Percentiles rank a stretch among this genome's conserved stretches.
Evolutionary conservation across 1,140 invertebrate genomes (phyloP).

Genomic region (Pachyrhynchus sulphureomaculatus): DNA sequence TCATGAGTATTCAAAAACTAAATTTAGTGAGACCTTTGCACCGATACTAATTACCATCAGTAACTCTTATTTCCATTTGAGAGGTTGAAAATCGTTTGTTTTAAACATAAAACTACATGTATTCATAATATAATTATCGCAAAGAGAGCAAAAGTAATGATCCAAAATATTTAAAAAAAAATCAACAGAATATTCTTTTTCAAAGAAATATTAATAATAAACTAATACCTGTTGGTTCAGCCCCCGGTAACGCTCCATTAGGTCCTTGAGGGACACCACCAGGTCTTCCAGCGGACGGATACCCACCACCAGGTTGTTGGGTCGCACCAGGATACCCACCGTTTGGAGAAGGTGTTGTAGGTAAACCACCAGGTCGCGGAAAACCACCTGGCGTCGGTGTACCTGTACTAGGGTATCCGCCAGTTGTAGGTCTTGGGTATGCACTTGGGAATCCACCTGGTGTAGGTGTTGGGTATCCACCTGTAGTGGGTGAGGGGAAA

Average conservation of each 20-base stretch:
- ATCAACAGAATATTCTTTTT: too few relatives aligned
- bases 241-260: neutral
- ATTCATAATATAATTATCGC: too few relatives aligned
- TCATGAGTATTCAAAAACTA: too few relatives aligned
- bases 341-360: constrained; percentile 1
- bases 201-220: too few relatives aligned
- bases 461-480: constrained; percentile 19
- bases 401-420: constrained; percentile 14
- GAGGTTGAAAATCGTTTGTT: too few relatives aligned
- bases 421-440: neutral
- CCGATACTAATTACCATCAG: too few relatives aligned
- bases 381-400: constrained; percentile 11
- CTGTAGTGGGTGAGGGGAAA: neutral
- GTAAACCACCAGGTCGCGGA: constrained; percentile 6
- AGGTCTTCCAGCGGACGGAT: constrained; percentile 8
- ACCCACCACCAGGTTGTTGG: constrained; percentile 3
- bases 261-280: constrained; percentile 12
- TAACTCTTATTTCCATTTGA: too few relatives aligned
- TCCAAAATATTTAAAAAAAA: too few relatives aligned
- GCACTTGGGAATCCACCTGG: neutral
- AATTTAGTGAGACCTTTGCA: too few relatives aligned
- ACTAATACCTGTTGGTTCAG: constrained; percentile 8
- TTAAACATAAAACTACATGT: too few relatives aligned
- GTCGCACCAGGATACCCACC: constrained; percentile 40
- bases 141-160: too few relatives aligned